Conservation (phyloP, 2,888 invertebrate genomes). For the Spilarctia lutea region DNA sequence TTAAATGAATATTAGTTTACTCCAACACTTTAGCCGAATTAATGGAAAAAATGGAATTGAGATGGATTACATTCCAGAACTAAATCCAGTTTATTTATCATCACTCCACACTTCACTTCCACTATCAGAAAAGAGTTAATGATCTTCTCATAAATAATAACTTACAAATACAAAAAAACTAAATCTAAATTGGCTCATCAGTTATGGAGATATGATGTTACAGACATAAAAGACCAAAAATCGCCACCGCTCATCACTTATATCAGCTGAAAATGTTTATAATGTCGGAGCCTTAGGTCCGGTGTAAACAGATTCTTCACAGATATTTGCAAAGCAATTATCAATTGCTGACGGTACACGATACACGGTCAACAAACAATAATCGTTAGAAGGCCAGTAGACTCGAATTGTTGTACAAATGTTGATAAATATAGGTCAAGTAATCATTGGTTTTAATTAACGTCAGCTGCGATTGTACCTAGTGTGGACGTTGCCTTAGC, state of each 20-base stretch:
- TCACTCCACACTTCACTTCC: no score
- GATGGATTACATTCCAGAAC: background rate
- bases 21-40: background rate
- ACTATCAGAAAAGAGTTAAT: background rate
- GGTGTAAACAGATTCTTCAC: conserved; percentile 46
- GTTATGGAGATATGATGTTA: background rate
- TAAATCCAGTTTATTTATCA: no score
- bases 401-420: conserved; percentile 34
- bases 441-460: conserved; percentile 20
- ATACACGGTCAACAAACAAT: conserved; percentile 31
- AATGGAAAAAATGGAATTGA: background rate
- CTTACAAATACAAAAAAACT: background rate
- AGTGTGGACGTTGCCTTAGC: background rate
- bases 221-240: background rate
- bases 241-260: conserved; percentile 17
- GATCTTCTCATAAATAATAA: background rate
- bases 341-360: conserved; percentile 40
- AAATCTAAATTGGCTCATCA: background rate
- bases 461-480: background rate
- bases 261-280: background rate
- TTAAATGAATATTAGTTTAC: no score
- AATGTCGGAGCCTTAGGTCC: conserved; percentile 28
- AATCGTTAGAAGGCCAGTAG: conserved; percentile 40
- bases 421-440: conserved; percentile 32
- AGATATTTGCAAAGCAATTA: conserved; percentile 53